These are phyloP conservation scores for Diachasmimorpha longicaudata DNA, from an alignment of 1,140 invertebrate species.

Conservation along the genomic window DNA sequence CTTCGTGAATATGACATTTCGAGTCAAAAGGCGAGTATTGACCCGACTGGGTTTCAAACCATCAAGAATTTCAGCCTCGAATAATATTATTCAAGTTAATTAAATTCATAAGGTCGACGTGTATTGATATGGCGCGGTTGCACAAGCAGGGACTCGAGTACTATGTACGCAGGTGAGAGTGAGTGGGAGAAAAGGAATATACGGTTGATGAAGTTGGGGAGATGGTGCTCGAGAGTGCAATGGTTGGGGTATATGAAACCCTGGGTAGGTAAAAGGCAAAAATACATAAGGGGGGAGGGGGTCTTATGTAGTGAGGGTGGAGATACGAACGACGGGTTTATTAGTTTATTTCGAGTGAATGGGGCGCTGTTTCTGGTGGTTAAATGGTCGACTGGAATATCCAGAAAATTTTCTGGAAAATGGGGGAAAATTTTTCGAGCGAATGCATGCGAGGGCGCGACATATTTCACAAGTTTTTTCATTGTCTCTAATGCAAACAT, in stretches of 20 bases:
- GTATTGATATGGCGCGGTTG: conserved; percentile 9
- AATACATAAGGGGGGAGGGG: neutral
- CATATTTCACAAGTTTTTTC: too few relatives aligned
- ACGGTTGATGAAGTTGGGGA: neutral
- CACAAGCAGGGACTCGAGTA: neutral
- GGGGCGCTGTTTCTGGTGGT: too few relatives aligned
- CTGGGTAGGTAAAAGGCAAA: neutral
- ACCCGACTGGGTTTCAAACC: neutral
- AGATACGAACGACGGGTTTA: neutral
- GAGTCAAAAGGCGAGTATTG: neutral
- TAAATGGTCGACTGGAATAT: too few relatives aligned
- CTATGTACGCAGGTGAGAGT: neutral
- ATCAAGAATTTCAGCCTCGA: conserved; percentile 25
- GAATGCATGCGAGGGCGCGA: too few relatives aligned
- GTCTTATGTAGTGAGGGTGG: neutral
- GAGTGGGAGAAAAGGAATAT: neutral
- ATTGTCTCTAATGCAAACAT: too few relatives aligned
- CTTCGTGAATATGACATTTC: neutral
- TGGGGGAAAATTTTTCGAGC: too few relatives aligned
- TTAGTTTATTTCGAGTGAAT: too few relatives aligned
- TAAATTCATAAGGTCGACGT: conserved; percentile 29
- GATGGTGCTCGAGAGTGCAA: conserved; percentile 2
- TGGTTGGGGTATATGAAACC: neutral
- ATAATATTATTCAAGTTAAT: conserved; percentile 34
- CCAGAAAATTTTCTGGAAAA: too few relatives aligned